phyloP scores from a whole-genome alignment of 2,797 vertebrate genomes.

The Podargus strigoides region DNA sequence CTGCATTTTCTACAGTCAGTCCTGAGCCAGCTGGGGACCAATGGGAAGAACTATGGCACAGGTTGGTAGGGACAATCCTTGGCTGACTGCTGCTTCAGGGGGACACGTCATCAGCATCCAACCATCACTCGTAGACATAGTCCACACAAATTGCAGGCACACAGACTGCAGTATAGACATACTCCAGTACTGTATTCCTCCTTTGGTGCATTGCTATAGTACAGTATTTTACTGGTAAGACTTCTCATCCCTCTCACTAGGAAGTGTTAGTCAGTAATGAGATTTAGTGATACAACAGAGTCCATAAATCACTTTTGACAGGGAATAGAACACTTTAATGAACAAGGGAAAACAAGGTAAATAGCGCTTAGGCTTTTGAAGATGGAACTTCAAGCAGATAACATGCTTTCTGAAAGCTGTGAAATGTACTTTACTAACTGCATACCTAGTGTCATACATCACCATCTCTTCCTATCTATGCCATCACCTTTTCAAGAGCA shows the following conservation, averaged over 20 bases:
- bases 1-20: not conserved
- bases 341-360: not conserved
- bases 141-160: not conserved
- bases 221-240: not conserved
- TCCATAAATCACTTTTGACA: not conserved
- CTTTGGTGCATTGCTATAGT: not conserved
- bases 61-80: rapidly evolving
- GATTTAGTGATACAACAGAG: not conserved
- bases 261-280: not conserved
- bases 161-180: rapidly evolving
- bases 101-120: not conserved
- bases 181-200: not conserved
- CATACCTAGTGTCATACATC: not conserved
- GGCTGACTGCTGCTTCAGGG: not conserved
- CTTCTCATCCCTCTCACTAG: not conserved
- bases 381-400: not conserved
- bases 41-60: not conserved
- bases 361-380: not conserved
- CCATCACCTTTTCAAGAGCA: not conserved
- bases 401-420: not conserved
- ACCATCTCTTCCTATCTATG: not conserved
- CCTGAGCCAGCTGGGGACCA: not conserved
- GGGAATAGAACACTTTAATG: not conserved
- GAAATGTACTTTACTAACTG: not conserved
- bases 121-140: not conserved